Base-by-base conservation (phyloP, 2,797 vertebrate genomes). In the Labroides dimidiatus region DNA sequence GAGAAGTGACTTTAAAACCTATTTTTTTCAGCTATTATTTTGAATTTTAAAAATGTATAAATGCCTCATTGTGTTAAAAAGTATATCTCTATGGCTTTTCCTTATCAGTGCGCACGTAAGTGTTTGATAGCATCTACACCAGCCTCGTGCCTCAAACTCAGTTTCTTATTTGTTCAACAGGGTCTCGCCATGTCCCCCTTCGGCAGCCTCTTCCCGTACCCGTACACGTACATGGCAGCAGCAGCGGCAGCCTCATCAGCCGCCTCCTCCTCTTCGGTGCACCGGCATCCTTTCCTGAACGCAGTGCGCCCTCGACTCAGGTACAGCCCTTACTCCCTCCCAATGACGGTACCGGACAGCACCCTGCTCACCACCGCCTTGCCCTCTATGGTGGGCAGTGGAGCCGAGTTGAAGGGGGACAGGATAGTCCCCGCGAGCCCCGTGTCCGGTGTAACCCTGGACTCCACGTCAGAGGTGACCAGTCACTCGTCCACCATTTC, bases 181-280 rank as follows among this genome's bases (percentile, higher is more conserved):
- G 96, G 97, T 75, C 86, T 99, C 75, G 97, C 97, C 72, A 97
- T 99, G 96, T 97, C 97, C 70, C 97, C 97, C 0, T 98, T 99
- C 50, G 96, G 97, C 47, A 94, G 96, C 73, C 90, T 99, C 56
- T 99, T 99, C 75, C 96, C 97, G 0, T 99, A 99, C 2, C 97
- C 97, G 0, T 99, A 99, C 92, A 98, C 97, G 1, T 99, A 99
- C 88, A 98, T 99, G 97, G 97, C 98, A 0, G 97, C 96, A 0
- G 97, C 97, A 0, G 96, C 97, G 0, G 96, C 97, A 0, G 96
- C 97, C 59, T 96, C 96, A 4, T 95, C 96, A 4, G 95, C 96
- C 0, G 95, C 96, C 0, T 94, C 95, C 64, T 94, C 95, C 64
- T 94, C 95, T 47, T 94, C 96, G 0, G 94, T 96, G 51, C 98